Evolutionary conservation across 2,888 invertebrate genomes (phyloP).

Genomic region (Hirtodrosophila histrioides): DNA sequence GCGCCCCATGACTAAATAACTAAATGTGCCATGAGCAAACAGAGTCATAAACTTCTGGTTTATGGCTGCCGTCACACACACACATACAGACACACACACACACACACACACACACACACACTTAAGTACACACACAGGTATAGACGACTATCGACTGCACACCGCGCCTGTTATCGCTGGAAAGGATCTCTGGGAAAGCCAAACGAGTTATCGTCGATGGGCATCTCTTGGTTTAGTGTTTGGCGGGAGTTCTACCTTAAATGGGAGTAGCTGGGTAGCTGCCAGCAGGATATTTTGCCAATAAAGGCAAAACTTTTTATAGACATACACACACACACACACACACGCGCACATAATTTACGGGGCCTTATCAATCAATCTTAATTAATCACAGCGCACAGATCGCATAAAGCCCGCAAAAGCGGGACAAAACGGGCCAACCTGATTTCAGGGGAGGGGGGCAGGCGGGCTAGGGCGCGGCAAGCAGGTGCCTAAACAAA

Average conservation of each 20-base stretch:
- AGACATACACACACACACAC: slow-evolving; percentile 51
- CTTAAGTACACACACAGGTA: slow-evolving; percentile 36
- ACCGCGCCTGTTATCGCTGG: slow-evolving; percentile 48
- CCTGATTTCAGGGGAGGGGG: neutral
- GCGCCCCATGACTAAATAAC: slow-evolving; percentile 54
- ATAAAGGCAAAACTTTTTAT: slow-evolving; percentile 77
- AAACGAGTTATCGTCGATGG: slow-evolving; percentile 50
- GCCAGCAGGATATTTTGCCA: slow-evolving; percentile 80
- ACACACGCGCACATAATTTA: slow-evolving; percentile 47
- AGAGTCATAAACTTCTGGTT: slow-evolving; percentile 74
- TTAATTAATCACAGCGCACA: slow-evolving; percentile 83
- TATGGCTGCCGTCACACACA: slow-evolving; percentile 53
- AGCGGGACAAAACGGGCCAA: slow-evolving; percentile 26
- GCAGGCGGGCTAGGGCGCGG: slow-evolving; percentile 36
- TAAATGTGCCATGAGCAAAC: slow-evolving; percentile 70
- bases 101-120: slow-evolving; percentile 18
- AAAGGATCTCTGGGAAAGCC: slow-evolving; percentile 55
- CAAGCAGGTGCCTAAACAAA: slow-evolving; percentile 60
- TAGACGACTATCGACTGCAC: slow-evolving; percentile 36
- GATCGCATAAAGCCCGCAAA: slow-evolving; percentile 71
- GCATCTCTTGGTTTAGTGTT: slow-evolving; percentile 62
- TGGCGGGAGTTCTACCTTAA: slow-evolving; percentile 49
- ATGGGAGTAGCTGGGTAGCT: slow-evolving; percentile 50
- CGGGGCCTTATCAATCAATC: slow-evolving; percentile 83
- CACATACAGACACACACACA: slow-evolving; percentile 12